Conservation (phyloP, 2,113 vertebrate genomes). For the Zeus faber region DNA sequence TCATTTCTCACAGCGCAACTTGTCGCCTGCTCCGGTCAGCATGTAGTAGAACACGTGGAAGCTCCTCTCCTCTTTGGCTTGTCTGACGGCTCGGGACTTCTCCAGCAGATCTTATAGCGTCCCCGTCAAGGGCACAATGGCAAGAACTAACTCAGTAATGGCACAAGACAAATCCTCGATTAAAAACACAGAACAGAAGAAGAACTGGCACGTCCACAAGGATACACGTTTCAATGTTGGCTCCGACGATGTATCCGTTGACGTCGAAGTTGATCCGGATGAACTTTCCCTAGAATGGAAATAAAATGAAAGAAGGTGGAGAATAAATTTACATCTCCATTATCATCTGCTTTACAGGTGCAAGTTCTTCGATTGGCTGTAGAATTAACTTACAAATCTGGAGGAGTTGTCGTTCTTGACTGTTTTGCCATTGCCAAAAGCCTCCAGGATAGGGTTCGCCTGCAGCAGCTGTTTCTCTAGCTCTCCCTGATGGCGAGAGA, state of each 20-base stretch:
- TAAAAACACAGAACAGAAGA: too few relatives aligned
- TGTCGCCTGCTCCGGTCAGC: slow-evolving; percentile 83
- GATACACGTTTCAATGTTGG: slow-evolving; percentile 99
- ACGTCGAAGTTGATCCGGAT: slow-evolving; percentile 99
- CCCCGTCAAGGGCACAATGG: neutral
- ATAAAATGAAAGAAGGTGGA: neutral
- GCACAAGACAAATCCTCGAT: neutral
- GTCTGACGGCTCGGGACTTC: slow-evolving; percentile 87
- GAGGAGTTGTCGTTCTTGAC: slow-evolving; percentile 99
- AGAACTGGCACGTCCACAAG: slow-evolving; percentile 52
- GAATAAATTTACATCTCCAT: neutral
- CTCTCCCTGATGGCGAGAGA: slow-evolving; percentile 81
- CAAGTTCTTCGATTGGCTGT: neutral
- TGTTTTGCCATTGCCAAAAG: slow-evolving; percentile 97
- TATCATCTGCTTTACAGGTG: neutral
- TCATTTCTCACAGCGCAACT: slow-evolving; percentile 74
- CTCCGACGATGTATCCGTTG: slow-evolving; percentile 96
- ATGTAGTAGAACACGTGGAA: slow-evolving; percentile 92
- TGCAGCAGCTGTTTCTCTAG: slow-evolving; percentile 98
- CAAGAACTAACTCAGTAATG: neutral
- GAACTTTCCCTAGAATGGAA: slow-evolving; percentile 86
- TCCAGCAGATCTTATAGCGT: slow-evolving; percentile 82
- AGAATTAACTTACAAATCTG: slow-evolving; percentile 84
- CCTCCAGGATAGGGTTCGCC: slow-evolving; percentile 97
- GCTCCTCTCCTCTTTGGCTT: slow-evolving; percentile 85